A percentile compares a stretch with the other conserved stretches of the same genome.
Evolutionary conservation across 2,113 vertebrate species (phyloP).

Genomic region (Orientallactaga bullata): DNA sequence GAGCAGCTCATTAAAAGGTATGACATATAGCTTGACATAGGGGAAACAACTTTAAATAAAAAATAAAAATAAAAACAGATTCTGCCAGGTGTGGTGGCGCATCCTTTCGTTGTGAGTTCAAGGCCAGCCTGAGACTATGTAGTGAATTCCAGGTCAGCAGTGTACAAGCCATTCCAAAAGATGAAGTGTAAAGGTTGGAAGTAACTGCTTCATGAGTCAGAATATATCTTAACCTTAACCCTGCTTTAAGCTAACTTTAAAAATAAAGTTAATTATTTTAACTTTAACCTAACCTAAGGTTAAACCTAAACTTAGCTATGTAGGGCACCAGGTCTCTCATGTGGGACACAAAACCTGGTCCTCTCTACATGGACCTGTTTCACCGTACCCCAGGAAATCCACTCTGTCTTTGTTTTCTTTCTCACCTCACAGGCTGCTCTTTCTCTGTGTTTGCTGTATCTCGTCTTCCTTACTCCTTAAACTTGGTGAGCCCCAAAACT

Average conservation of each 20-base stretch:
- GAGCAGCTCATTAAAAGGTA: slow-evolving; percentile 79
- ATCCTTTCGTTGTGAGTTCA: not conserved
- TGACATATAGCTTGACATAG: not conserved
- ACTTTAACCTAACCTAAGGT: too few species aligned
- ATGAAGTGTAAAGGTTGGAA: not conserved
- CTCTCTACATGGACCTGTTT: not conserved
- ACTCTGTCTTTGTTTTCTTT: not conserved
- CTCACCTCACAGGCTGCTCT: too few species aligned
- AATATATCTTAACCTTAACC: not conserved
- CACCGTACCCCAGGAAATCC: too few species aligned
- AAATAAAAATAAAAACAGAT: too few species aligned
- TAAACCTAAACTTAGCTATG: too few species aligned
- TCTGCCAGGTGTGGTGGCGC: not conserved
- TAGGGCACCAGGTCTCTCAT: too few species aligned
- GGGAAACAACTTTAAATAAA: not conserved
- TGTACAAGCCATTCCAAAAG: not conserved
- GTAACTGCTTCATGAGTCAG: not conserved
- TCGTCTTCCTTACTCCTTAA: not conserved
- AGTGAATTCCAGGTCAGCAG: too few species aligned
- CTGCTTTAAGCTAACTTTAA: not conserved
- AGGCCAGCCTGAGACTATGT: too few species aligned
- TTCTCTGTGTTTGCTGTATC: not conserved
- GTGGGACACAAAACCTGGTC: not conserved
- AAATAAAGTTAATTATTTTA: too few species aligned
- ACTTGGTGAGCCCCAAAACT: not conserved